A percentile compares a stretch with the other conserved stretches of the same genome.
Evolutionary conservation across 1,140 invertebrate species (phyloP).

Genomic region (Diprion similis): DNA sequence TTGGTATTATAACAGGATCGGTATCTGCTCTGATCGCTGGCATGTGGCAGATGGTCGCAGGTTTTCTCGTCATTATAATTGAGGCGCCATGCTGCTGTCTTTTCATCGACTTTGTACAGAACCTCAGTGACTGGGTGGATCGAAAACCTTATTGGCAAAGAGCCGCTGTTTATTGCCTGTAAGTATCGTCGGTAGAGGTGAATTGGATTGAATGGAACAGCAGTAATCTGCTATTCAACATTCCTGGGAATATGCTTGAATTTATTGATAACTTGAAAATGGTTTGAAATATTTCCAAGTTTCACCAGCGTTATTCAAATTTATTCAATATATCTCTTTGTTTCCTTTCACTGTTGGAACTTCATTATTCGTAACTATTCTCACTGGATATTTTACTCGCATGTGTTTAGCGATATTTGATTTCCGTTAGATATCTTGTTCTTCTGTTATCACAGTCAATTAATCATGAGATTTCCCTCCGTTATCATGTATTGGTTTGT

Average conservation of each 20-base stretch:
- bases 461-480: no score
- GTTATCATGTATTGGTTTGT: no score
- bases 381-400: no score
- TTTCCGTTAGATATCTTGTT: no score
- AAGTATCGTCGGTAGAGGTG: constrained; percentile 58
- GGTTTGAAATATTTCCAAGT: no score
- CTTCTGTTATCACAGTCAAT: no score
- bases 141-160: constrained; percentile 88
- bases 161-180: constrained; percentile 86
- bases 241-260: not conserved
- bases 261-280: no score
- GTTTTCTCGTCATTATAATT: constrained; percentile 83
- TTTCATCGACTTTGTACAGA: constrained; percentile 92
- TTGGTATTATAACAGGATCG: constrained; percentile 72
- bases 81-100: constrained; percentile 96
- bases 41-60: constrained; percentile 88
- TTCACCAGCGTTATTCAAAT: no score
- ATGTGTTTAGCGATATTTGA: no score
- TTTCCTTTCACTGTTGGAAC: no score
- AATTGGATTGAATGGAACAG: not conserved
- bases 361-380: no score
- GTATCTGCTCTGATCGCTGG: constrained; percentile 79
- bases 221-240: constrained; percentile 18
- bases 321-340: no score
- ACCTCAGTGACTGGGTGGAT: constrained; percentile 81